These are phyloP conservation scores for Philotrypesis tridentata DNA, from an alignment of 1,140 invertebrate species.

Conservation along the genomic window DNA sequence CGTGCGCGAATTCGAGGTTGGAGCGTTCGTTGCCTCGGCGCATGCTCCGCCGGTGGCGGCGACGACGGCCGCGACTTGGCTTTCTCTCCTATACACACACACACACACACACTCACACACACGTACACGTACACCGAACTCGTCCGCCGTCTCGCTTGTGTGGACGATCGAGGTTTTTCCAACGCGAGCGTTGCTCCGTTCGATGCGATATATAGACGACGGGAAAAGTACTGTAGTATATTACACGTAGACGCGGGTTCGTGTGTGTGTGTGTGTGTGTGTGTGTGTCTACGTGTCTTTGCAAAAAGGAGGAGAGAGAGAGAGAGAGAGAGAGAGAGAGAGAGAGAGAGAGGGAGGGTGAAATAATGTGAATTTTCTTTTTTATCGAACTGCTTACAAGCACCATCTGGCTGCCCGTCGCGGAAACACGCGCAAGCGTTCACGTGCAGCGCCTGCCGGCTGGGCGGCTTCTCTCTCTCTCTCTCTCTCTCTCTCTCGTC, in stretches of 20 bases:
- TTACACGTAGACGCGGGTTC: no score
- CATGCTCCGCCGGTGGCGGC: slow-evolving; percentile 43
- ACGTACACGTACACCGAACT: no score
- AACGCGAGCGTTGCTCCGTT: background rate
- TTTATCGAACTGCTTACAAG: slow-evolving; percentile 31
- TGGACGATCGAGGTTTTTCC: no score
- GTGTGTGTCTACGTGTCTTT: no score
- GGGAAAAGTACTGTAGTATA: background rate
- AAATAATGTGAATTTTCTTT: slow-evolving; percentile 26
- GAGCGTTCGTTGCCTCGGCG: slow-evolving; percentile 36
- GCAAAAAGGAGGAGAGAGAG: background rate
- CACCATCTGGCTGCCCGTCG: slow-evolving; percentile 45
- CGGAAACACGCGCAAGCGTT: slow-evolving; percentile 34
- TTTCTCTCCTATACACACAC: background rate
- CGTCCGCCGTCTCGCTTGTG: no score
- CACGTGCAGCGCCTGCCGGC: slow-evolving; percentile 37
- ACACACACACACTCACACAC: no score
- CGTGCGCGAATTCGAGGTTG: slow-evolving; percentile 44
- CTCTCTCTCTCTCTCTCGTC: slow-evolving; percentile 28
- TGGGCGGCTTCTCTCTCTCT: slow-evolving; percentile 22
- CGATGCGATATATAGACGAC: no score
- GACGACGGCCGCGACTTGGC: background rate
- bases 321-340: no score
- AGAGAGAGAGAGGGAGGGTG: slow-evolving; percentile 3
- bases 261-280: background rate